Conservation (phyloP, 2,113 vertebrate genomes). For the Corvus hawaiiensis region DNA sequence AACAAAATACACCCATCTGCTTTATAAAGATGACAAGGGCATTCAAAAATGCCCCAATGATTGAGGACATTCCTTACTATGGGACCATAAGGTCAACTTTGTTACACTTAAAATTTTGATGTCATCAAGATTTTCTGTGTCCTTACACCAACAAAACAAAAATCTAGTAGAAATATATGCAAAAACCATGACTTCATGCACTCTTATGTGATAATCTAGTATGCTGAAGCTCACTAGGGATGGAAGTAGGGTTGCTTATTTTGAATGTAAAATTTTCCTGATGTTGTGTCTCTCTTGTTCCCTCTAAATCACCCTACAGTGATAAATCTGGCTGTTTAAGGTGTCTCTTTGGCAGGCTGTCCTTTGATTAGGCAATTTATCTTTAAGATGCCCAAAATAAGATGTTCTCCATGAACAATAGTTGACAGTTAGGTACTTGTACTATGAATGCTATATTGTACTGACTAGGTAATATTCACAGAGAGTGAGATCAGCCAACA, state of each 20-base stretch:
- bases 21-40: neutral
- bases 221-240: neutral
- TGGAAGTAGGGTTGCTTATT: neutral
- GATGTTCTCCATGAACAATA: neutral
- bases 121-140: neutral
- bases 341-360: neutral
- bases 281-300: neutral
- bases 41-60: neutral
- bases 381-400: neutral
- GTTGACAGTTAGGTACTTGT: neutral
- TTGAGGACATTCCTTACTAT: neutral
- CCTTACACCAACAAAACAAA: neutral
- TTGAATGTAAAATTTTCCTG: neutral
- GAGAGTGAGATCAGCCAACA: neutral
- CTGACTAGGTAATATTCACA: neutral
- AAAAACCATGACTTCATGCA: neutral
- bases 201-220: neutral
- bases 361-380: slow-evolving; percentile 23
- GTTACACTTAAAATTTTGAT: neutral
- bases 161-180: neutral
- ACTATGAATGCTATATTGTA: neutral
- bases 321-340: neutral
- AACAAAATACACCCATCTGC: neutral
- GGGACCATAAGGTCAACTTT: neutral
- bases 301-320: neutral